Base-by-base conservation (phyloP, 2,113 vertebrate species). In the Noturus placidus region DNA sequence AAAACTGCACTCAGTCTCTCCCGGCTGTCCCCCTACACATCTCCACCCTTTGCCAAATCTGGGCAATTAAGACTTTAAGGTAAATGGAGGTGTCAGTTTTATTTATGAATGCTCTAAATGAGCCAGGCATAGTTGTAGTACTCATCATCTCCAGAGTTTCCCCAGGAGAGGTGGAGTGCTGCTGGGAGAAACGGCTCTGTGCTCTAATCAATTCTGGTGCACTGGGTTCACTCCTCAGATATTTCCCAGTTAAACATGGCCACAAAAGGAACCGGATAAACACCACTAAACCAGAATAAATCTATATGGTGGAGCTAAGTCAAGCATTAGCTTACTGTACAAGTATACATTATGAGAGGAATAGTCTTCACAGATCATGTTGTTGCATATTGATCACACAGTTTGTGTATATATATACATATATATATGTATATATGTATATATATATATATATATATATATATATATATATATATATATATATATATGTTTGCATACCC, bases 1-100 rank as follows among this genome's bases (percentile, higher is more conserved):
- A 61, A 87, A 81, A 61, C 74, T 46, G 17, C 59, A 82, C 35
- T 85, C 74, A 70, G 11, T 82, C 46, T 89, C 42, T 56, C 20
- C 22, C n/a, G 30, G 19, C 79, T 30, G 30, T 76, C 79, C 25
- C 69, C 35, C 19, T 82, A 42, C 79, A 27, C 33, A 61, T 50
- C 69, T 52, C 30, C 56, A 74, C 27, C 70, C 70, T 33, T 46
- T 78, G 78, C 59, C 88, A 87, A 87, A 83, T 84, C 84, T 65
- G 19, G 69, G 74, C 87, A 91, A 83, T 88, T 90, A 90, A 83
- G 83, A 86, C 74, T 70, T 90, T 84, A 88, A 76, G 88, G 85
- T 79, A 83, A 86, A 88, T 88, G 86, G 86, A 61, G 80, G 80
- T 78, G 77, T 88, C 77, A 85, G 35, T 83, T 80, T 90, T 84